phyloP scores from a whole-genome alignment of 2,113 vertebrate genomes.

The Lichenostomus cassidix region DNA sequence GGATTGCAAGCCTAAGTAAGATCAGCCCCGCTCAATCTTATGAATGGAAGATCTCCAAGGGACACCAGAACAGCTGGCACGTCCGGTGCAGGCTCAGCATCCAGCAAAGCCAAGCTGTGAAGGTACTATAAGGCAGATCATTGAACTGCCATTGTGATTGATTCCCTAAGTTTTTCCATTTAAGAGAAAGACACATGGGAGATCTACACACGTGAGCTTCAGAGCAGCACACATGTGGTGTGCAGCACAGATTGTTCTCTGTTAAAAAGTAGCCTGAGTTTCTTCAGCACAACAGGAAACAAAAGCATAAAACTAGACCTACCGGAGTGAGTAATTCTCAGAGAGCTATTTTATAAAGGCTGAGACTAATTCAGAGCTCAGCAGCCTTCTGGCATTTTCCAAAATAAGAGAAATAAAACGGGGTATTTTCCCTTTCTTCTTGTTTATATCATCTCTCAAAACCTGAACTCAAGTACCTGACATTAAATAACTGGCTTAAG shows the following conservation, averaged over 20 bases:
- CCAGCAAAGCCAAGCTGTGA: background rate
- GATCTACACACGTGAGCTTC: background rate
- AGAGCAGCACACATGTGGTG: background rate
- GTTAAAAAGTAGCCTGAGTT: background rate
- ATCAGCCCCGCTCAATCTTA: background rate
- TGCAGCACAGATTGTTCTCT: background rate
- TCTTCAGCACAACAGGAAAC: background rate
- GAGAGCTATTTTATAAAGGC: background rate
- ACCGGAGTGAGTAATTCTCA: background rate
- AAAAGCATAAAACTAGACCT: background rate
- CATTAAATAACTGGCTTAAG: slow-evolving; percentile 4
- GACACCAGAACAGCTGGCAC: background rate
- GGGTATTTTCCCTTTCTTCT: background rate
- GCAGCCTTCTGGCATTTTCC: background rate
- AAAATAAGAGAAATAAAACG: background rate
- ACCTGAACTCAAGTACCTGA: background rate
- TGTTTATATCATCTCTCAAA: background rate
- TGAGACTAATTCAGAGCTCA: background rate
- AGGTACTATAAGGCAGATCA: background rate
- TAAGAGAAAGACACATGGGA: fast-evolving
- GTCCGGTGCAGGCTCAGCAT: background rate
- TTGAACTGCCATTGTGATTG: background rate
- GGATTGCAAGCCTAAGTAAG: background rate
- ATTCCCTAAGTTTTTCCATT: background rate
- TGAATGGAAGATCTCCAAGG: background rate